Base-by-base conservation (phyloP, 2,888 invertebrate species). In the Chrysolina americana region DNA sequence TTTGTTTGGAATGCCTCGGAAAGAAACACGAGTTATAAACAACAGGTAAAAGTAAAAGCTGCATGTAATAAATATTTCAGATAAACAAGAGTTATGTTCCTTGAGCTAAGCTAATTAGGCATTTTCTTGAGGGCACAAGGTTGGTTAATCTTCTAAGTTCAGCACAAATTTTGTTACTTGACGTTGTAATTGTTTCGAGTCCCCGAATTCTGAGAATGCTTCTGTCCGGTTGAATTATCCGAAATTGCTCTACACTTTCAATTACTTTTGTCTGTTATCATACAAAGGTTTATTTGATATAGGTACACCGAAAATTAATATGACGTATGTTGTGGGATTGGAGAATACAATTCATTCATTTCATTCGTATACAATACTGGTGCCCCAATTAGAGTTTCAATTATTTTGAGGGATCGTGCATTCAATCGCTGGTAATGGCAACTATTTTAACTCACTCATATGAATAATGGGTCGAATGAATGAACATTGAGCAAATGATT, bases 11-110 rank as follows among this genome's bases (percentile, higher is more conserved):
- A 21, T 68, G 56, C 68, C 19, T 53, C 21, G 53, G 21, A 53
- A 19, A 53, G 53, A 53, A 28, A 68, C 19, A 13, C 47, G 28
- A 48, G 21, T n/a, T 9, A 48, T 65, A 65, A 65, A 65, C 66
- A 68, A 41, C 53, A 68, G 41, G 68, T 68, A 41, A 68, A 53
- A 68, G 68, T 68, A 68, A 68, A 68, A 68, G 53, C 53, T 23
- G 41, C 41, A 17, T 21, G 53, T 41, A 66, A 66, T 66, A 50
- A 66, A 21, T 47, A 66, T 66, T 66, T 50, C 66, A 36, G 36
- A 23, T 13, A 23, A 66, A 50, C 66, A 50, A 50, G 50, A 66
- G 28, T 65, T 65, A 65, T 65, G 47, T 23, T 41, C 9, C 65
- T 48, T n/a, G 48, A 47, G 17, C 17, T 28, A 36, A 59, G 15